Conservation (phyloP, 2,888 invertebrate species). For the Rhyacophila evoluta region DNA sequence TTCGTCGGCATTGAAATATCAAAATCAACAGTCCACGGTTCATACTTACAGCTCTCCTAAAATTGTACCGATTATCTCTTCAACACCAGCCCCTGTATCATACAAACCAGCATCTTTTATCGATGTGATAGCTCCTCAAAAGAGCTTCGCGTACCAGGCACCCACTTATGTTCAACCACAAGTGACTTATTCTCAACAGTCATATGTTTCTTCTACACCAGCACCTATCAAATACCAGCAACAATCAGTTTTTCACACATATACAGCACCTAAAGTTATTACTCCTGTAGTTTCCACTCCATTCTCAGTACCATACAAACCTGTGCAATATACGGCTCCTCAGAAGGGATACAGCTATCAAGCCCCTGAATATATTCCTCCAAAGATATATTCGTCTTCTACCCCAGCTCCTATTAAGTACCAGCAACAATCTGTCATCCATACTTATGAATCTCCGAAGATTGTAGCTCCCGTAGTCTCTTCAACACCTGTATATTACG, state of each 20-base stretch:
- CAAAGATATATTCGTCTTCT: slow-evolving; percentile 56
- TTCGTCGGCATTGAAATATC: slow-evolving; percentile 38
- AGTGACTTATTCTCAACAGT: slow-evolving; percentile 49
- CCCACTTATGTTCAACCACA: slow-evolving; percentile 57
- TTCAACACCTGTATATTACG: slow-evolving; percentile 23
- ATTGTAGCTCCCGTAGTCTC: slow-evolving; percentile 25
- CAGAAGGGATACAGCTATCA: not conserved
- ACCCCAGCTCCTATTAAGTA: slow-evolving; percentile 55
- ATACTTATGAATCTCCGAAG: slow-evolving; percentile 51
- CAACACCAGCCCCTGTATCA: slow-evolving; percentile 6
- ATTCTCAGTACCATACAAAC: slow-evolving; percentile 28
- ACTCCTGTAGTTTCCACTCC: slow-evolving; percentile 25
- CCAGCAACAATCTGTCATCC: slow-evolving; percentile 51
- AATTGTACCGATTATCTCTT: slow-evolving; percentile 27
- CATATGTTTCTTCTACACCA: slow-evolving; percentile 57
- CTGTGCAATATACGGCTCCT: not conserved
- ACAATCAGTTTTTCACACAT: slow-evolving; percentile 52
- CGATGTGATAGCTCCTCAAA: slow-evolving; percentile 30
- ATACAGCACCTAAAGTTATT: slow-evolving; percentile 46
- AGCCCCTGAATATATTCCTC: slow-evolving; percentile 33
- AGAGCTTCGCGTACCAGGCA: slow-evolving; percentile 33
- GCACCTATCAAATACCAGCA: slow-evolving; percentile 50
- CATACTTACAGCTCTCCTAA: slow-evolving; percentile 49
- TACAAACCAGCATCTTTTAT: slow-evolving; percentile 27
- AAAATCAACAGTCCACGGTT: slow-evolving; percentile 48